Evolutionary conservation across 2,888 invertebrate species (phyloP), one percentile per base, ranked within the genome.

Genomic region (Stenodema calcarata): DNA sequence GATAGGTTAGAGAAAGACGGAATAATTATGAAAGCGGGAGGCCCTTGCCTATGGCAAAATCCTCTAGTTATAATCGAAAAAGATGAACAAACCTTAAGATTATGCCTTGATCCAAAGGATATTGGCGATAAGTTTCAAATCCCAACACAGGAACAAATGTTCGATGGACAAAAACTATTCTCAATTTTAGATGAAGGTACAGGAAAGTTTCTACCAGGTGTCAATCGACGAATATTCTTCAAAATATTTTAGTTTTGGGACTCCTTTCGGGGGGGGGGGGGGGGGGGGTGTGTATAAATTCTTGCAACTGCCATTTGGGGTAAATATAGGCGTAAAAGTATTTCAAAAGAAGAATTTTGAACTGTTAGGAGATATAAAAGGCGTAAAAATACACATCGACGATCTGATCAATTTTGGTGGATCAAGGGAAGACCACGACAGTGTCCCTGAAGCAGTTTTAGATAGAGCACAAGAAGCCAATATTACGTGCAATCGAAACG

Each of bases 1-100:
- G 87, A 89, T 35, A 69, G 87, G 70, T 86, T 89, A 83, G 88
- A 87, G 80, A 88, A 87, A 47, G 62, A 41, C 14, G 90, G 90
- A 78, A 79, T 88, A 27, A 87, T 87, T 62, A 16, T 47, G 27
- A 88, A 87, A 79, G 90, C 90, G 9, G 87, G 87, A 23, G 90
- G 89, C 69, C 90, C 90, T 28, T 90, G 90, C 41, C 50, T 85
- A 41, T 91, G 91, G 90, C 89, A 91, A 87, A 90, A 90, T 88
- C 89, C 90, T 14, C 89, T 91, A 7, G 90, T 90, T 0, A 87
- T 90, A 44, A 89, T 90, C 18, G 89, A 90, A 75, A 90, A 90
- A 87, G 88, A 88, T 70, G 88, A 89, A 84, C 90, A 89, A 6
- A 90, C 90, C 41, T 89, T 86, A 42, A 27, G 87, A 23, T 47